Percentiles rank a stretch among this genome's conserved stretches.
phyloP scores from a whole-genome alignment of 2,113 vertebrate species.

The Tachysurus fulvidraco region DNA sequence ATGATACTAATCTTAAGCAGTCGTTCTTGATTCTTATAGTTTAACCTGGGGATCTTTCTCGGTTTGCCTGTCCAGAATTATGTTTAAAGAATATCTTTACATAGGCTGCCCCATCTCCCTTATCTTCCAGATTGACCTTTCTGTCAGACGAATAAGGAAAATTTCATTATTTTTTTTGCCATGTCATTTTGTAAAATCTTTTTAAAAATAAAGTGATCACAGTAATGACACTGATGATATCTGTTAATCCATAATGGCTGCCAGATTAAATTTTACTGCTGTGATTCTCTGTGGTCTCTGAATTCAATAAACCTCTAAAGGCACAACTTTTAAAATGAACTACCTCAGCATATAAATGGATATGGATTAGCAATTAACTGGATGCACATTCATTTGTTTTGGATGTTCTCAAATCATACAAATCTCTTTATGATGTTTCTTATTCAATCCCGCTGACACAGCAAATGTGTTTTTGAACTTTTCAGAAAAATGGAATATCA shows the following conservation, averaged over 20 bases:
- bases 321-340: constrained; percentile 20
- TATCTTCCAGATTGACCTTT: not conserved
- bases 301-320: constrained; percentile 18
- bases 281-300: not conserved
- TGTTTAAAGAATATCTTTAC: not conserved
- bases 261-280: not conserved
- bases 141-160: not conserved
- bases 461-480: not conserved
- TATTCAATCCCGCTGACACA: not conserved
- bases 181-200: not conserved
- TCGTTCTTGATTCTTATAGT: not conserved
- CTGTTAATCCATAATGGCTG: not conserved
- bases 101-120: not conserved
- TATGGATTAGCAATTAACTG: constrained; percentile 28
- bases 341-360: constrained; percentile 11
- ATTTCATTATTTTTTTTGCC: too few relatives aligned
- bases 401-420: not conserved
- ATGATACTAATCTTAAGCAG: not conserved
- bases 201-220: not conserved
- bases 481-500: not conserved
- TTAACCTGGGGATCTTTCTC: not conserved
- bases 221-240: not conserved
- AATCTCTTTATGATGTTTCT: not conserved
- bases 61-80: not conserved
- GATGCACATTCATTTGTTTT: constrained; percentile 19